phyloP scores from a whole-genome alignment of 2,113 vertebrate species.

The Sceloporus tristichus region DNA sequence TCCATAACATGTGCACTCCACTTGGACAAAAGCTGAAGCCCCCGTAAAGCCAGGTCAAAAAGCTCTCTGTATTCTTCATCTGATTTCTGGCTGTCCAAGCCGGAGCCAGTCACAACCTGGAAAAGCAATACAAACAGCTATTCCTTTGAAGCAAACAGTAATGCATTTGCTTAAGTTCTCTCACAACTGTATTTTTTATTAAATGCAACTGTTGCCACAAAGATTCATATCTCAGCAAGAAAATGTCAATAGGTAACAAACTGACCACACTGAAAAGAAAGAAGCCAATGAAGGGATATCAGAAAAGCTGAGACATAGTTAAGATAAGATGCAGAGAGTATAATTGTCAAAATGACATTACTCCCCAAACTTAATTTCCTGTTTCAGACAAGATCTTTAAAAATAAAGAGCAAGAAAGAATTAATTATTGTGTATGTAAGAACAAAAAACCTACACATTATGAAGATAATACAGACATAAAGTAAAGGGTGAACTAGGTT shows the following conservation, averaged over 20 bases:
- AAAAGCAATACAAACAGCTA: slow-evolving; percentile 20
- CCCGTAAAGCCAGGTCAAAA: slow-evolving; percentile 94
- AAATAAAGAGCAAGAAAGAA: background rate
- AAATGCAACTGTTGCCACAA: background rate
- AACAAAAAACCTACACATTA: background rate
- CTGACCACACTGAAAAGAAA: background rate
- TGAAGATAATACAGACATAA: background rate
- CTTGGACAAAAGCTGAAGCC: slow-evolving; percentile 96
- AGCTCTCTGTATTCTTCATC: slow-evolving; percentile 97
- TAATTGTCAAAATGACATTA: background rate
- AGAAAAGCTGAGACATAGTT: background rate
- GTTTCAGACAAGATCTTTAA: background rate
- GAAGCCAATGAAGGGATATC: background rate
- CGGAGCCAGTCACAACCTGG: slow-evolving; percentile 96
- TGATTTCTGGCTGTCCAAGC: slow-evolving; percentile 98
- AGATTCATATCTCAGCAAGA: background rate
- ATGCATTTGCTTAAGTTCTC: background rate
- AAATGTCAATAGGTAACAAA: background rate
- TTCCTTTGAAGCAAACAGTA: background rate
- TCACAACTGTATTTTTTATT: background rate
- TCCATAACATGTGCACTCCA: slow-evolving; percentile 99
- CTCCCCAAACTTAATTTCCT: background rate
- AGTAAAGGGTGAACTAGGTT: background rate
- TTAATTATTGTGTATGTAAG: background rate
- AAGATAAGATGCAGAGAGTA: background rate